Conservation (phyloP, 1,140 invertebrate species). For the Drosophila pachea region DNA sequence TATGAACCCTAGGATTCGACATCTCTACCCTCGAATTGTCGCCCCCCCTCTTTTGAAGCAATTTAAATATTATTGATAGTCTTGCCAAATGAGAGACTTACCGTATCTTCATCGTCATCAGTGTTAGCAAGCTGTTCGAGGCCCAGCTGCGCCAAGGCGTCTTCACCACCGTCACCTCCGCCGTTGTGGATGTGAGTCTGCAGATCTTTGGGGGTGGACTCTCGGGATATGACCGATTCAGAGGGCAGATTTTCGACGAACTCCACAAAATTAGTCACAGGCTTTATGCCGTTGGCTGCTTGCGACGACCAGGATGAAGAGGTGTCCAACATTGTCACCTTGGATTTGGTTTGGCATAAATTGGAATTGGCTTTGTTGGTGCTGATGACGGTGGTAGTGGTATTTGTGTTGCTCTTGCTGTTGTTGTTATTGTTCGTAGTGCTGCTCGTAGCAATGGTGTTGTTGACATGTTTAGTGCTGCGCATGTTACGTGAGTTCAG, state of each 20-base stretch:
- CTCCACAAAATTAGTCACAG: slow-evolving; percentile 48
- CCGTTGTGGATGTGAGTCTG: slow-evolving; percentile 38
- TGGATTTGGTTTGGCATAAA: slow-evolving; percentile 18
- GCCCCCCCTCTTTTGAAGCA: too few relatives aligned
- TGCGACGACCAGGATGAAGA: slow-evolving; percentile 20
- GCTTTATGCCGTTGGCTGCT: slow-evolving; percentile 6
- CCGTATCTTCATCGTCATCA: slow-evolving; percentile 76
- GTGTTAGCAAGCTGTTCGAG: slow-evolving; percentile 58
- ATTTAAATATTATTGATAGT: background rate
- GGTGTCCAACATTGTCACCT: background rate
- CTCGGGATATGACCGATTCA: slow-evolving; percentile 73
- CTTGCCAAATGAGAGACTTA: slow-evolving; percentile 40
- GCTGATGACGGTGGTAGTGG: slow-evolving; percentile 5
- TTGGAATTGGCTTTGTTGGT: background rate
- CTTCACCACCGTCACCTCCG: slow-evolving; percentile 1
- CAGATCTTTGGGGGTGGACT: slow-evolving; percentile 73
- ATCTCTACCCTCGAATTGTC: background rate
- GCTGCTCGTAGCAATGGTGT: slow-evolving; percentile 5
- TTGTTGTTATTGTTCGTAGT: background rate
- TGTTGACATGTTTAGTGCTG: slow-evolving; percentile 57
- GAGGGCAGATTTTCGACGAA: slow-evolving; percentile 74
- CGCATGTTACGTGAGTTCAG: slow-evolving; percentile 69
- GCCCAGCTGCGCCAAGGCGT: slow-evolving; percentile 38
- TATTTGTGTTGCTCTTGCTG: background rate
- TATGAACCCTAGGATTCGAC: background rate